Conservation (phyloP, 2,113 vertebrate species). For the Cepphus grylle region DNA sequence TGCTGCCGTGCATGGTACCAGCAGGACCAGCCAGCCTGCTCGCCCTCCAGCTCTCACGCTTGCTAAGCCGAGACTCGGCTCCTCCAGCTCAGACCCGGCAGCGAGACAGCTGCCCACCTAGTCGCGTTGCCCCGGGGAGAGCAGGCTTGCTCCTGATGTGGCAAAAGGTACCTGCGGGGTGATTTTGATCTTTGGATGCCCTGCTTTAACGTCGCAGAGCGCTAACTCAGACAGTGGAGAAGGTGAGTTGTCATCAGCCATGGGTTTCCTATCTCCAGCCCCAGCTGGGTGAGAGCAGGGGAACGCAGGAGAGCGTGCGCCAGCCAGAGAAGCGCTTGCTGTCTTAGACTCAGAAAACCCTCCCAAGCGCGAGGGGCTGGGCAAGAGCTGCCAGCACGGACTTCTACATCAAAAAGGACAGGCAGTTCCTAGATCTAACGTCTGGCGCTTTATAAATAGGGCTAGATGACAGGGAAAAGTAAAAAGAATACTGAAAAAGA, state of each 20-base stretch:
- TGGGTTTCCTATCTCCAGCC: not conserved
- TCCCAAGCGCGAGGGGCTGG: not conserved
- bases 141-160: not conserved
- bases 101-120: not conserved
- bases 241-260: not conserved
- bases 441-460: constrained; percentile 41
- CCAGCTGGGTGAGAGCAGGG: not conserved
- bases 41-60: fast-evolving
- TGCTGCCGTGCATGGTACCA: fast-evolving
- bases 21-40: not conserved
- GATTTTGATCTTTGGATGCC: not conserved
- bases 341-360: not conserved
- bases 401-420: constrained; percentile 1
- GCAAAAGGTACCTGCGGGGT: not conserved
- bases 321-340: not conserved
- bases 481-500: not conserved
- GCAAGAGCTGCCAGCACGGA: constrained; percentile 11
- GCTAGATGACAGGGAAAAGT: constrained; percentile 6
- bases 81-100: not conserved
- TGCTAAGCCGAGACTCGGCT: fast-evolving
- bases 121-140: fast-evolving
- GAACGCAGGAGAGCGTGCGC: not conserved
- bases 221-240: not conserved
- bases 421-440: constrained; percentile 9
- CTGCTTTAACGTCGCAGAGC: fast-evolving